Conservation (phyloP, 2,888 invertebrate genomes). For the Mamestra brassicae region DNA sequence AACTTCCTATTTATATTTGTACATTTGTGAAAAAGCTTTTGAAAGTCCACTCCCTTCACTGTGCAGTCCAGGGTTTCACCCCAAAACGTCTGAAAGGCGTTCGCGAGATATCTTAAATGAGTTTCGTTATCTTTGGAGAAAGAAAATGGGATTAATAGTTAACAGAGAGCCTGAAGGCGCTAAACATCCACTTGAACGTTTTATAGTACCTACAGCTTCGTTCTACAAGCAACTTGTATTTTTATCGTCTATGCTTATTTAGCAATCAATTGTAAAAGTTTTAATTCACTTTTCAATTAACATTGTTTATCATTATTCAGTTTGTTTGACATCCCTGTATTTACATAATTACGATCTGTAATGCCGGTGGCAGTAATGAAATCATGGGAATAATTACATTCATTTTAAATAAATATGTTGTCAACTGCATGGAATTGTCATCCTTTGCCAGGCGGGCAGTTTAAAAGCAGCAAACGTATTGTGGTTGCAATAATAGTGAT, state of each 20-base stretch:
- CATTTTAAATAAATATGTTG: constrained; percentile 32
- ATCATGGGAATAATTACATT: constrained; percentile 27
- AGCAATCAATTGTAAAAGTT: constrained; percentile 2
- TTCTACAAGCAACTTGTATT: not conserved
- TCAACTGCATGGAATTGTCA: constrained; percentile 23
- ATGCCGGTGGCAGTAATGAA: constrained; percentile 30
- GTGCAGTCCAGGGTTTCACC: constrained; percentile 81
- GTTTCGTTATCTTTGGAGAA: constrained; percentile 89
- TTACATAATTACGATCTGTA: constrained; percentile 37
- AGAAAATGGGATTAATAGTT: constrained; percentile 71
- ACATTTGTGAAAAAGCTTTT: constrained; percentile 8
- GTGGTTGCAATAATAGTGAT: constrained; percentile 58
- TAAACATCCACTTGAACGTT: constrained; percentile 77
- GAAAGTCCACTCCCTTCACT: constrained; percentile 61
- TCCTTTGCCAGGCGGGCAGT: constrained; percentile 12
- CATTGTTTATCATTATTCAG: not conserved
- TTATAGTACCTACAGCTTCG: constrained; percentile 42
- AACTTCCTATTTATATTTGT: constrained; percentile 2
- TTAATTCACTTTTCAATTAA: constrained; percentile 17
- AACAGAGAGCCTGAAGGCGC: constrained; percentile 72
- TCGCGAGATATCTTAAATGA: constrained; percentile 90
- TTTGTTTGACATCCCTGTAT: constrained; percentile 31
- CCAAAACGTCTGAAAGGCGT: constrained; percentile 88
- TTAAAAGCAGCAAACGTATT: constrained; percentile 36
- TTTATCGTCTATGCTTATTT: not conserved